These are phyloP conservation scores for Numenius phaeopus DNA, from an alignment of 2,797 vertebrate species.

Conservation along the genomic window DNA sequence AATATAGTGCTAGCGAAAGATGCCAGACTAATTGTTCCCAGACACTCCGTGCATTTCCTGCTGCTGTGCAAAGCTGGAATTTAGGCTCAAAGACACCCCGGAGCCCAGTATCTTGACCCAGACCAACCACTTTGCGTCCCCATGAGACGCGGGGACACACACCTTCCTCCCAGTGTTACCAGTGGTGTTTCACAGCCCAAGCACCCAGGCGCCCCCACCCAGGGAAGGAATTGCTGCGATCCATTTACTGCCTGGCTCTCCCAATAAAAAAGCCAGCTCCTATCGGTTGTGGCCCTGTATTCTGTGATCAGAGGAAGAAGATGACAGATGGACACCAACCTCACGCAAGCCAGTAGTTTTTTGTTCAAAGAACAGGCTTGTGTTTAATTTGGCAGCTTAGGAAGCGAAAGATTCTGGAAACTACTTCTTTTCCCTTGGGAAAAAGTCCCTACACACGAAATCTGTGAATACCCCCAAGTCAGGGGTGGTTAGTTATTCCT, in stretches of 20 bases:
- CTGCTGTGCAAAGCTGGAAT: not conserved
- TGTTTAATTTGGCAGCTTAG: not conserved
- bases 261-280: not conserved
- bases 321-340: not conserved
- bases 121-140: accelerated
- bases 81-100: not conserved
- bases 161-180: not conserved
- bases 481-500: not conserved
- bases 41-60: not conserved
- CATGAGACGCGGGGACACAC: not conserved
- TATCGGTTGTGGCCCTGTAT: not conserved
- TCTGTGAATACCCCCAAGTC: not conserved
- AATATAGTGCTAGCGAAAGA: not conserved
- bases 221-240: not conserved
- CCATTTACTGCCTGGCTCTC: not conserved
- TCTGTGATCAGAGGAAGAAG: not conserved
- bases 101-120: not conserved
- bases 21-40: not conserved
- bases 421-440: not conserved
- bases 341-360: not conserved
- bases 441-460: not conserved
- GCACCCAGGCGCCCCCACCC: not conserved
- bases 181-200: not conserved
- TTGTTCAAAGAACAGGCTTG: not conserved
- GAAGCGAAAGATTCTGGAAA: not conserved